Evolutionary conservation across 2,113 vertebrate species (phyloP), one percentile per base, ranked within the genome.

Genomic region (Craseonycteris thonglongyai): DNA sequence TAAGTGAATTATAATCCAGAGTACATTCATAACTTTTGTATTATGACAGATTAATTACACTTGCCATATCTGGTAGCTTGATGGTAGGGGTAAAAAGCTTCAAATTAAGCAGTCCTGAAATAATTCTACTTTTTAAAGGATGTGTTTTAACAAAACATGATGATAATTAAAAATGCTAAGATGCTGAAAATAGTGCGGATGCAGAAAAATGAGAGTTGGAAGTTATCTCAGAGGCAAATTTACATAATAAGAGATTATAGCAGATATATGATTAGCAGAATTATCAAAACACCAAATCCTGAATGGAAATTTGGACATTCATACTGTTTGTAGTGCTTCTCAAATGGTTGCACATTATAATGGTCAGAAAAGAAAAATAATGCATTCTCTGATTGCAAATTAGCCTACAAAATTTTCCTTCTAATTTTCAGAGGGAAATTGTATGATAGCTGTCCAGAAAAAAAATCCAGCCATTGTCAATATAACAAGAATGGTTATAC

Each of bases 31-130:
- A 84, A 59, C 68, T 72, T 87, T 93, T 85, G 38, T 88, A 26
- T 92, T 94, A 93, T 93, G 45, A 93, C 49, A 90, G 72, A 84
- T 81, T 76, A 92, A 95, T 95, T 97, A 54, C 58, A 82, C 93
- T 88, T 95, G 45, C 26, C 30, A 56, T 92, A 85, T 94, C 81
- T 94, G 33, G 40, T 82, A 96, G 26, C 42, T 40, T 54, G 85
- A 96, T 14, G 45, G 72, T 7, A 93, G 87, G 80, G 42, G 78
- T 26, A 92, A 97, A 96, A 96, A 92, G 35, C 72, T 8, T 75
- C 38, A 96, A 96, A 93, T 96, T 92, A 92, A 95, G 71, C 38
- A 95, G 61, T 74, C 16, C 63, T 92, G 42, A 51, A 97, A 93
- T n/a, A 87, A 96, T 95, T 97, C 79, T 89, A 83, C 71, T 93